Base-by-base conservation (phyloP, 2,113 vertebrate species). In the Mustela nigripes region DNA sequence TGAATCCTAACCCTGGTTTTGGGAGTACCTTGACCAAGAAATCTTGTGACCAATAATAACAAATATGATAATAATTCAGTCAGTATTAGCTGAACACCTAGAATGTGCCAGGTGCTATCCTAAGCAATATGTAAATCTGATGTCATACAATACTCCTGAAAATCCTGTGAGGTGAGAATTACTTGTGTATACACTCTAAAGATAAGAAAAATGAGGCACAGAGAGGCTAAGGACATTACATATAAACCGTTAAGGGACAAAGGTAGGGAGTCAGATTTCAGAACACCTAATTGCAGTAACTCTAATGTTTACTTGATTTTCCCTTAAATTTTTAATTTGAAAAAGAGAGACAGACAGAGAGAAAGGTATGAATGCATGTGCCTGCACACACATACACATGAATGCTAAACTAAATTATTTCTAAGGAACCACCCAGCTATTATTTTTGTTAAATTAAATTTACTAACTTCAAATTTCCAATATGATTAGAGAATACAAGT, bases 401-500 rank as follows among this genome's bases (percentile, higher is more conserved):
- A 11, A 31, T 15, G 14, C 21, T n/a, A 18, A 83, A 67, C 24
- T 48, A 89, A 33, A 83, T 86, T 62, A 86, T 90, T 90, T 71
- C 31, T 71, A 91, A 36, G 42, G 53, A 73, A 73, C 8, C 22
- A 83, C 58, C 2, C 15, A 48, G 50, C 28, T 65, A 50, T 63
- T 65, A 76, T 50, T 94, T 39, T 82, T 94, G 74, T 69, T 90
- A 45, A 45, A 31, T 58, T 91, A 36, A 90, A 73, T 28, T 33
- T 69, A 81, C 31, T 86, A 33, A 89, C 65, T 73, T 81, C 53
- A 95, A 86, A 79, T 71, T 92, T 91, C 58, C 73, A 71, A 56
- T 84, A 31, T 10, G 31, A 83, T 56, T 82, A 69, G 58, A 78
- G 87, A 83, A 83, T 78, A n/a, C 11, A 91, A 65, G 16, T 87